A percentile compares a stretch with the other conserved stretches of the same genome.
Evolutionary conservation across 2,888 invertebrate species (phyloP).

Genomic region (Andrena bicolor): DNA sequence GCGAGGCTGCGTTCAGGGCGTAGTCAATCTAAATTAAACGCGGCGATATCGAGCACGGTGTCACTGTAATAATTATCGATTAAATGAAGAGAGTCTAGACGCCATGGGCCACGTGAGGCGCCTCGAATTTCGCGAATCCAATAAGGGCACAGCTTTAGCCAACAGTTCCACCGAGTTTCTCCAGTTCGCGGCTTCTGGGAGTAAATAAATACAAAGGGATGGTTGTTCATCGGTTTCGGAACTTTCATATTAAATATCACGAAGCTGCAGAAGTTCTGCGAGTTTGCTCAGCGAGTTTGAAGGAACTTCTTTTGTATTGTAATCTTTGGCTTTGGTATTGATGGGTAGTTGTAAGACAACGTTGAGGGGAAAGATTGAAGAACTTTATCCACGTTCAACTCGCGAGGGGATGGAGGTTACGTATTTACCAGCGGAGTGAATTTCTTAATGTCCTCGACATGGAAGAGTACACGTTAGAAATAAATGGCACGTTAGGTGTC

Average conservation of each 20-base stretch:
- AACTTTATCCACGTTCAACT: neutral
- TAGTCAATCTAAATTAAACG: slow-evolving; percentile 16
- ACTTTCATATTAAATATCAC: neutral
- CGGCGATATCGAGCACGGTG: slow-evolving; percentile 6
- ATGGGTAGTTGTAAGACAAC: slow-evolving; percentile 5
- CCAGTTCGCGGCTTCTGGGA: neutral
- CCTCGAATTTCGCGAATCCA: neutral
- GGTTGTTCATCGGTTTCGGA: neutral
- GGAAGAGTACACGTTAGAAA: neutral
- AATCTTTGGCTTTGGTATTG: slow-evolving; percentile 8
- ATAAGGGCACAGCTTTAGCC: neutral
- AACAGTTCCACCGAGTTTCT: neutral
- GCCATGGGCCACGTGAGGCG: no score
- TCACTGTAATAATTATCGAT: slow-evolving; percentile 5
- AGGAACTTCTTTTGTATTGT: slow-evolving; percentile 2
- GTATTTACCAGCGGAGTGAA: no score
- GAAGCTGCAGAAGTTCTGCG: neutral
- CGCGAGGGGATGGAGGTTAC: no score
- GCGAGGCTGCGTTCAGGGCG: neutral
- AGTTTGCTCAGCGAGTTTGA: neutral
- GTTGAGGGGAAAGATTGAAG: no score
- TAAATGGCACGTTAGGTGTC: neutral
- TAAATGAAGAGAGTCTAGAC: neutral
- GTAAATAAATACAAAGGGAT: neutral
- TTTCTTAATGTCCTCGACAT: neutral